phyloP scores from a whole-genome alignment of 2,888 invertebrate genomes.

The Orthonychiurus folsomi region DNA sequence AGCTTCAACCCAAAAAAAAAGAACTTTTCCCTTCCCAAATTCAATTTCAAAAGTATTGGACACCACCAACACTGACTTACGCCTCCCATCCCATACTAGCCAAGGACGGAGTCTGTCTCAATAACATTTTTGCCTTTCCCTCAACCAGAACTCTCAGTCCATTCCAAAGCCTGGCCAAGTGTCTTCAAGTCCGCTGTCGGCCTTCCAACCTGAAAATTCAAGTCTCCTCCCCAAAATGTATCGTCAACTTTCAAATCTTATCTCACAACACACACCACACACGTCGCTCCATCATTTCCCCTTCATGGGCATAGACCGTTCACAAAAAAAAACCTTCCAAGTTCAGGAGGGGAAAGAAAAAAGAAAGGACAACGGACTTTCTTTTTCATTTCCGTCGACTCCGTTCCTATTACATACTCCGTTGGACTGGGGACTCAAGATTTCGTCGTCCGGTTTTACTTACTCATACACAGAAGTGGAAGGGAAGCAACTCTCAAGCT shows the following conservation, averaged over 20 bases:
- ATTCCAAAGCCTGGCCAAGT: not conserved
- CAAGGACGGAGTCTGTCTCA: not conserved
- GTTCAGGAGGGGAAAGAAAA: not conserved
- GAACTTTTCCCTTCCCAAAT: not conserved
- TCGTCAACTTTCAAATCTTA: conserved; percentile 1
- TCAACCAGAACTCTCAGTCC: not conserved
- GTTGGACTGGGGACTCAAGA: too few relatives aligned
- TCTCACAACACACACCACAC: not conserved
- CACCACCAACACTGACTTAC: too few relatives aligned
- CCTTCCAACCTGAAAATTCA: too few relatives aligned
- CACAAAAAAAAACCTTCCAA: not conserved
- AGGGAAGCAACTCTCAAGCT: conserved; percentile 3
- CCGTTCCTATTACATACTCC: not conserved
- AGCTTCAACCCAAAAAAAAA: too few relatives aligned
- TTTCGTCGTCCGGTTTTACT: not conserved
- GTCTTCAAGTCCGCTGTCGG: too few relatives aligned
- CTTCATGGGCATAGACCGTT: not conserved
- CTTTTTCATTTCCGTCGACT: not conserved
- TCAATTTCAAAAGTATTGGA: not conserved
- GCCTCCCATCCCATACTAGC: too few relatives aligned
- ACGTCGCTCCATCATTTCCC: not conserved
- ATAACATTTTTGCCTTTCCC: not conserved
- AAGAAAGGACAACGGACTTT: not conserved
- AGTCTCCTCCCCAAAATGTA: not conserved
- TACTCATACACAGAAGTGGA: not conserved